Percentiles rank a stretch among this genome's conserved stretches.
These are phyloP conservation scores for Papilio elwesi DNA, from an alignment of 2,888 invertebrate genomes.

Conservation along the genomic window DNA sequence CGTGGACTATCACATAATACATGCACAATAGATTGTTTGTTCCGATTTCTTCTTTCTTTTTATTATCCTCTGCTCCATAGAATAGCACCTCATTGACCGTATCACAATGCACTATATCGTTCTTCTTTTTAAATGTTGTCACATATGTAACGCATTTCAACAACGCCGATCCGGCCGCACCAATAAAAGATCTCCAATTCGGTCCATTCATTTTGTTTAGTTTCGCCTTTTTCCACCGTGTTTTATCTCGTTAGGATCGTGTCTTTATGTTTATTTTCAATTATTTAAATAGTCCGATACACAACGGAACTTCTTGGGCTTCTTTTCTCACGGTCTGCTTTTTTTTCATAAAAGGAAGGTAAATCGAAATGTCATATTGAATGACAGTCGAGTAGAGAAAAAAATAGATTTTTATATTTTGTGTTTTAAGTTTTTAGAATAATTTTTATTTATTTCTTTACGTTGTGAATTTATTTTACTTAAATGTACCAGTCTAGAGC, in stretches of 20 bases:
- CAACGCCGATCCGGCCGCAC: constrained; percentile 48
- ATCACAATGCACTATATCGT: constrained; percentile 45
- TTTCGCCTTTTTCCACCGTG: background rate
- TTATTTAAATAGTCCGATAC: constrained; percentile 1
- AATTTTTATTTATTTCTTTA: constrained; percentile 25
- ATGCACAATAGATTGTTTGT: constrained; percentile 65
- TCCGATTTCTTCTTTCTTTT: constrained; percentile 54
- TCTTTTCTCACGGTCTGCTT: background rate
- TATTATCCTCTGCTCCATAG: constrained; percentile 60
- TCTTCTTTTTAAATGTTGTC: constrained; percentile 39
- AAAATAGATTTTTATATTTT: constrained; percentile 27
- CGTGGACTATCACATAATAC: constrained; percentile 61
- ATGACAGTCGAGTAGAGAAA: constrained; percentile 23
- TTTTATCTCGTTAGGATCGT: background rate
- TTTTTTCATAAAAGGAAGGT: constrained; percentile 23
- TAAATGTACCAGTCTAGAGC: constrained; percentile 33
- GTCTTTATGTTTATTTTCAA: background rate
- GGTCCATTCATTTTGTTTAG: constrained; percentile 45
- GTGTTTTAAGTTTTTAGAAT: constrained; percentile 32
- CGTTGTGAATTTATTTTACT: constrained; percentile 2
- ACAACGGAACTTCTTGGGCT: constrained; percentile 25
- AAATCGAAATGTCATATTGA: constrained; percentile 27
- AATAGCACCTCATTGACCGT: constrained; percentile 65
- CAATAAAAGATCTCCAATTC: constrained; percentile 49
- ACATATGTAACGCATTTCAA: constrained; percentile 46